Evolutionary conservation across 2,888 invertebrate genomes (phyloP).

Genomic region (Vandiemenella viatica): DNA sequence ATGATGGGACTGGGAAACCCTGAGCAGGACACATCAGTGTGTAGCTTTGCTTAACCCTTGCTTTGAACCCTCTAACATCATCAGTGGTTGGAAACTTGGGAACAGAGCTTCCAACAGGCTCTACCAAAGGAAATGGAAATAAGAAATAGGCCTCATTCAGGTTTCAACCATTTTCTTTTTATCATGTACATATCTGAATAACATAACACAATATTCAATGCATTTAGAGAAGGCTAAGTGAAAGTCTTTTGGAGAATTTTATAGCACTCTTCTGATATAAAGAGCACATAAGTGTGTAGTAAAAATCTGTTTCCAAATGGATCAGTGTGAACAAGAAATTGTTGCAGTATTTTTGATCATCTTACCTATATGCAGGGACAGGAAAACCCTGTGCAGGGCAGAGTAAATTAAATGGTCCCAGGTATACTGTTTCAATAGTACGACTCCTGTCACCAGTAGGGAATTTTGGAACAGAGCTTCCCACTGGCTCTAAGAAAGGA

Average conservation of each 20-base stretch:
- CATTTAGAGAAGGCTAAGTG: too few relatives aligned
- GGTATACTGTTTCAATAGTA: slow-evolving; percentile 17
- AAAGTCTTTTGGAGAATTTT: too few relatives aligned
- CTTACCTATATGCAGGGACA: slow-evolving; percentile 31
- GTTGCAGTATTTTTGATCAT: neutral
- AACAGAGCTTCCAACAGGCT: slow-evolving; percentile 51
- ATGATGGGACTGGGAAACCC: slow-evolving; percentile 49
- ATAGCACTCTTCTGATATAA: too few relatives aligned
- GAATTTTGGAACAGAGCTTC: slow-evolving; percentile 57
- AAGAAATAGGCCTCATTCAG: too few relatives aligned
- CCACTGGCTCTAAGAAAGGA: slow-evolving; percentile 56
- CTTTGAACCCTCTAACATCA: slow-evolving; percentile 43
- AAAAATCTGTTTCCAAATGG: too few relatives aligned
- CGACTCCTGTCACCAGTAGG: slow-evolving; percentile 23
- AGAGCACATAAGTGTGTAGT: too few relatives aligned
- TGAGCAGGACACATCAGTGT: slow-evolving; percentile 51
- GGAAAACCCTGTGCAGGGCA: slow-evolving; percentile 35
- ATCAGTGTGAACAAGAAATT: neutral
- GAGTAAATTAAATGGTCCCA: slow-evolving; percentile 35
- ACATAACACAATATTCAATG: too few relatives aligned
- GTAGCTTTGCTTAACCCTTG: slow-evolving; percentile 33
- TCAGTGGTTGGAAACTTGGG: slow-evolving; percentile 53
- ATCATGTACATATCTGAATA: too few relatives aligned
- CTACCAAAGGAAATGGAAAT: too few relatives aligned
- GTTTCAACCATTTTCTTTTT: too few relatives aligned